Base-by-base conservation (phyloP, 2,888 invertebrate species). In the Drosophila formosana region DNA sequence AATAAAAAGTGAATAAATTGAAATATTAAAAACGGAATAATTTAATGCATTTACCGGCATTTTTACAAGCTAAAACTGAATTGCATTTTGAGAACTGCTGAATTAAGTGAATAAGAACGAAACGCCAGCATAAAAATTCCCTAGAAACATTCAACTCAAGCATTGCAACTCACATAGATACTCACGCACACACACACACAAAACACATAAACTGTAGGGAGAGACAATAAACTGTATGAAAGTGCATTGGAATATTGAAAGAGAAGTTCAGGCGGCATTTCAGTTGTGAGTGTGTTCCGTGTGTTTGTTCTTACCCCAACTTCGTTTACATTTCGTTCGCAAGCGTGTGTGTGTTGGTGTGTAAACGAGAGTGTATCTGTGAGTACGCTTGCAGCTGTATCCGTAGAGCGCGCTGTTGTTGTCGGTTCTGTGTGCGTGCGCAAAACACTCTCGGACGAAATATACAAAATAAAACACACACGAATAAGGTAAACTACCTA, bases 401-500 rank as follows among this genome's bases (percentile, higher is more conserved):
- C 47, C 32, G 74, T 66, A 64, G 75, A 64, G 75, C 43, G 51
- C 50, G 56, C 66, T 41, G 57, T 55, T 65, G 75, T 70, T 7
- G 41, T 50, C 51, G 58, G 26, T 30, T 45, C 37, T 64, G 64
- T 76, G 46, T 47, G 67, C 67, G 80, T 85, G 80, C 66, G 81
- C 86, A 82, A 79, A 84, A 82, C 75, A 79, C 57, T 55, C 68
- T 68, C 72, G 51, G 55, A 60, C 41, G 43, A 69, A 62, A 41
- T 8, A 61, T 41, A 64, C 45, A 26, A 51, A 72, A 74, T 34
- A 64, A 69, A 69, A 69, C 46, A 49, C 56, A 34, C 62, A 23
- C 34, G 32, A 37, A 58, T 74, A 82, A 85, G 86, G 86, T 82
- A 89, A 89, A 88, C 82, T 87, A 84, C 82, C 88, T 84, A 89